Evolutionary conservation across 2,888 invertebrate species (phyloP).

Genomic region (Nephrocerus scutellatus): DNA sequence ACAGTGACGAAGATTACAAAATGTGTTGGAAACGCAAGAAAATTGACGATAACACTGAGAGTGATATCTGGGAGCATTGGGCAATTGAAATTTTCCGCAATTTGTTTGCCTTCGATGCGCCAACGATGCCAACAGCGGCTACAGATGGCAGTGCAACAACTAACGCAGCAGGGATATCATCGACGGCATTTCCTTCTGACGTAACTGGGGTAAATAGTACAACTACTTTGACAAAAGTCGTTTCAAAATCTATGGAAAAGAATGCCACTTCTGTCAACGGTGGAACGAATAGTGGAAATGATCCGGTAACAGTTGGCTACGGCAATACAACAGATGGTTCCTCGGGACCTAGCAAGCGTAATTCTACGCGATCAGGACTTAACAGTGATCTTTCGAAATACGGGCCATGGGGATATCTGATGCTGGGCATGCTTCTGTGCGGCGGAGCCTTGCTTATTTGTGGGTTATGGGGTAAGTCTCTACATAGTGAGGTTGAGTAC

Average conservation of each 20-base stretch:
- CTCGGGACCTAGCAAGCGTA: slow-evolving; percentile 28
- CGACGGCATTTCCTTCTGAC: not conserved
- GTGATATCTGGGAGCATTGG: slow-evolving; percentile 42
- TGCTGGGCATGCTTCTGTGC: slow-evolving; percentile 64
- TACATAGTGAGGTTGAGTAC: not conserved
- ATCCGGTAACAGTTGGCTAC: slow-evolving; percentile 7
- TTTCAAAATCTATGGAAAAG: slow-evolving; percentile 1
- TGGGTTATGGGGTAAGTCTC: slow-evolving; percentile 57
- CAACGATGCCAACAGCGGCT: slow-evolving; percentile 25
- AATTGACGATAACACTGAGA: slow-evolving; percentile 34
- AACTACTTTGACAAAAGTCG: slow-evolving; percentile 4
- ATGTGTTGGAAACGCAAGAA: slow-evolving; percentile 42
- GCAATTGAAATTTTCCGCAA: slow-evolving; percentile 44
- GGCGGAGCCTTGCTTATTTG: slow-evolving; percentile 64
- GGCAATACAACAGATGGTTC: slow-evolving; percentile 10
- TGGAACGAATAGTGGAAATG: slow-evolving; percentile 19
- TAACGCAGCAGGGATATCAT: slow-evolving; percentile 1
- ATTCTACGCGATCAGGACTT: slow-evolving; percentile 42
- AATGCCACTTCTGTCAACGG: not conserved
- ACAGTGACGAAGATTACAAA: slow-evolving; percentile 46
- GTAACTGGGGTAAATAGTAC: no score
- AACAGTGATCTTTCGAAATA: slow-evolving; percentile 60
- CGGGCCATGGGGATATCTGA: slow-evolving; percentile 67
- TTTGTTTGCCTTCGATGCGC: slow-evolving; percentile 39
- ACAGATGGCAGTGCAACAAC: slow-evolving; percentile 7